A percentile compares a stretch with the other conserved stretches of the same genome.
Evolutionary conservation across 2,113 vertebrate species (phyloP).

Genomic region (Calonectris borealis): DNA sequence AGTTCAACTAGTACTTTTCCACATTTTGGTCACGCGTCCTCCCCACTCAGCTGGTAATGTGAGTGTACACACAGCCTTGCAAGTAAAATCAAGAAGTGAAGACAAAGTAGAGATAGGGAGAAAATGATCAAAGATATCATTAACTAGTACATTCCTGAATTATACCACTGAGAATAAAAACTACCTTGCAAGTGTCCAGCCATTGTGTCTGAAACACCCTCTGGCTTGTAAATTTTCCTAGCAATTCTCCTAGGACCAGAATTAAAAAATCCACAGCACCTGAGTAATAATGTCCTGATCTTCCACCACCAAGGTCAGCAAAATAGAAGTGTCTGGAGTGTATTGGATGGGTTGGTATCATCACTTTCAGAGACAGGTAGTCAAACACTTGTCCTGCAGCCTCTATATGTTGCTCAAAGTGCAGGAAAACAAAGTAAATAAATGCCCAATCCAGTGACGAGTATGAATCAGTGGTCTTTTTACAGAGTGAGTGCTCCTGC

Average conservation of each 20-base stretch:
- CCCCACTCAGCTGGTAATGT: not conserved
- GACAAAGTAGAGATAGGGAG: not conserved
- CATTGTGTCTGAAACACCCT: not conserved
- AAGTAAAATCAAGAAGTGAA: not conserved
- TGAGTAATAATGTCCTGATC: not conserved
- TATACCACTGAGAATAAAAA: not conserved
- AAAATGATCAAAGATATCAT: accelerated
- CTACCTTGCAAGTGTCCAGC: not conserved
- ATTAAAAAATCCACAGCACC: not conserved
- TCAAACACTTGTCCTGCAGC: not conserved
- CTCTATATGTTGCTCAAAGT: not conserved
- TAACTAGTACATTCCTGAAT: not conserved
- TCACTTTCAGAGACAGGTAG: not conserved
- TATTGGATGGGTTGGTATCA: not conserved
- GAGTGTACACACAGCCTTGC: not conserved
- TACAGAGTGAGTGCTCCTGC: not conserved
- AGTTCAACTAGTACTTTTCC: not conserved
- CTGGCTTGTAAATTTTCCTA: not conserved
- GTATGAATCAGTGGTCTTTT: not conserved
- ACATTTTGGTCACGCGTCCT: not conserved
- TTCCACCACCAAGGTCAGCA: not conserved
- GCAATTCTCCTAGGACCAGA: not conserved
- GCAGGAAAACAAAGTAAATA: not conserved
- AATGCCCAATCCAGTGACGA: not conserved
- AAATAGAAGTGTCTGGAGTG: not conserved